These are phyloP conservation scores for Struthio camelus DNA, from an alignment of 2,113 vertebrate genomes.

Conservation along the genomic window DNA sequence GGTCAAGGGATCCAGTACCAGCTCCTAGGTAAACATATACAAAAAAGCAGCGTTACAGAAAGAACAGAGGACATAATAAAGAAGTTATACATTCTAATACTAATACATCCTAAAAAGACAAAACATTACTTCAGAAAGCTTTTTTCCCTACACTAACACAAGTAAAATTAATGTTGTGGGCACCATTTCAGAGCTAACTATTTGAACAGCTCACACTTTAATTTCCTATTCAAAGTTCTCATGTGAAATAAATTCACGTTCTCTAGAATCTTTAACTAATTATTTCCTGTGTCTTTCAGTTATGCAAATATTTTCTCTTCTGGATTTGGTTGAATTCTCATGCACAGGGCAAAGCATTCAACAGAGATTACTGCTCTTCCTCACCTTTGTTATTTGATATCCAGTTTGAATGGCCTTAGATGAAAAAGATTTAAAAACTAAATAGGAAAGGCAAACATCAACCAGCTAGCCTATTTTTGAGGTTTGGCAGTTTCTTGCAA, in stretches of 20 bases:
- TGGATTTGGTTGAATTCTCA: not conserved
- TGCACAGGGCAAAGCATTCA: too few species aligned
- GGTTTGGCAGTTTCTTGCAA: not conserved
- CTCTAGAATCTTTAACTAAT: conserved; percentile 4
- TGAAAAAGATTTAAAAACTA: not conserved
- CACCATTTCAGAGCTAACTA: conserved; percentile 12
- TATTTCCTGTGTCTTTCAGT: conserved; percentile 1
- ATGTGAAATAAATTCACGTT: conserved; percentile 2
- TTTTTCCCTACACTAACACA: not conserved
- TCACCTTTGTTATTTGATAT: not conserved
- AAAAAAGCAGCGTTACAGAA: not conserved
- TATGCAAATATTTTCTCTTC: not conserved
- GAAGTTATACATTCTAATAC: not conserved
- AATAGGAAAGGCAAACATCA: not conserved
- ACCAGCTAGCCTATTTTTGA: not conserved
- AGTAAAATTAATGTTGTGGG: conserved; percentile 15
- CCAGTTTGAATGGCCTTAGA: not conserved
- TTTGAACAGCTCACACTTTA: conserved; percentile 4
- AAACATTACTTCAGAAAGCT: not conserved
- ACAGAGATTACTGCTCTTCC: not conserved
- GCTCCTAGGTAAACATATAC: rapidly evolving
- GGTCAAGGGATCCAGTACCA: not conserved
- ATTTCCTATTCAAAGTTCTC: not conserved
- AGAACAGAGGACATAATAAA: not conserved
- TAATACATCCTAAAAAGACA: not conserved